phyloP scores from a whole-genome alignment of 2,113 vertebrate species.

The Crocuta crocuta region DNA sequence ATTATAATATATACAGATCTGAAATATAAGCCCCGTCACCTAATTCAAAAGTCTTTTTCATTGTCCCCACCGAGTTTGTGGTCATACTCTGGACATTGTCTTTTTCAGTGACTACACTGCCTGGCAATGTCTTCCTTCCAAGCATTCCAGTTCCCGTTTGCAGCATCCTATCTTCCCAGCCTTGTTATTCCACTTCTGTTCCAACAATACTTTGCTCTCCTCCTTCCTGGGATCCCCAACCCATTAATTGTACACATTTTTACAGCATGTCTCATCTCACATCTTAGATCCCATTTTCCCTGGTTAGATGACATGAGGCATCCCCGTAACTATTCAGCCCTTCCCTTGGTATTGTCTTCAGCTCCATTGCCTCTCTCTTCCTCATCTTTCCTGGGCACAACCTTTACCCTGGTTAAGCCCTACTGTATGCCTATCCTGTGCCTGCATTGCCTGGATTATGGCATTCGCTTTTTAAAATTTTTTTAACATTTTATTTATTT shows the following conservation, averaged over 20 bases:
- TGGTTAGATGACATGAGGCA: not conserved
- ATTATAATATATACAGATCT: not conserved
- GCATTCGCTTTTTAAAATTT: not conserved
- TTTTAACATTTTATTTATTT: too few relatives aligned
- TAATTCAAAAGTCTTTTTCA: not conserved
- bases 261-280: not conserved
- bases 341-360: not conserved
- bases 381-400: not conserved
- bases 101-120: not conserved
- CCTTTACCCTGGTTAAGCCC: not conserved
- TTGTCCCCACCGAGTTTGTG: not conserved
- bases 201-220: rapidly evolving
- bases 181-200: not conserved
- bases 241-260: not conserved
- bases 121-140: not conserved
- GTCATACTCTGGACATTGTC: not conserved
- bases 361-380: not conserved
- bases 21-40: not conserved
- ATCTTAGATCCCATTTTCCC: not conserved
- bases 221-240: not conserved
- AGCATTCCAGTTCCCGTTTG: not conserved
- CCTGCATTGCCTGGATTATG: not conserved
- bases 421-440: not conserved
- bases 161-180: not conserved
- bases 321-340: not conserved